Base-by-base conservation (phyloP, 37 sponge, comb jelly and placozoan species). In the Axinella damicornis region DNA sequence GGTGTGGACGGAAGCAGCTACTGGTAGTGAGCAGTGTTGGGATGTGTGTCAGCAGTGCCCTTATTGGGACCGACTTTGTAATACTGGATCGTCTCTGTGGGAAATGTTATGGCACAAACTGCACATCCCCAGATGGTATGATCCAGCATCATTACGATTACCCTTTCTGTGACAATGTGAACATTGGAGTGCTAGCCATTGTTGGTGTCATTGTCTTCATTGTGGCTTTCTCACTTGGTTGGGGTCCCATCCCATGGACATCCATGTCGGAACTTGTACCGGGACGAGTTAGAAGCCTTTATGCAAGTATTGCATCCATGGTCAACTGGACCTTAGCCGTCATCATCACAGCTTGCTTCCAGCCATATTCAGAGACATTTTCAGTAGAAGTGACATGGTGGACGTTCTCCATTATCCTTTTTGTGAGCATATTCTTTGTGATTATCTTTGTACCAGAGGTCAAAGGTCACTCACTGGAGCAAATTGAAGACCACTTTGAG, bases 161-260 rank as follows among this genome's bases (percentile, higher is more conserved):
- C n/a, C 16, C 16, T 66, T 25, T 33, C 13, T 60, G 52, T n/a
- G 5, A 71, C n/a, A 11, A 12, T 4, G 20, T 63, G 25, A 82
- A 35, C 2, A 31, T 83, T 41, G 61, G 74, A 19, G 17, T 19
- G 13, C 28, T 90, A 25, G 82, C 86, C 39, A 80, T 90, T 11
- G 69, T 79, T 0, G 40, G 85, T 35, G 37, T 96, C 0, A 53
- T 85, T 11, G 57, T 90, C 35, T 95, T 85, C 80, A 89, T 87
- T 58, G 54, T 65, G 21, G 55, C 60, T n/a, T 96, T 96, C 64
- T 91, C 97, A 21, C 63, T 94, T 11, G 94, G 87, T 15, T 90
- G 87, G 89, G 95, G 97, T 11, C 89, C 92, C 38, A 84, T 96
- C 16, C 94, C 97, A 20, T 96, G 92, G 92, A 36, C 91, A 1